phyloP scores from a whole-genome alignment of 2,888 invertebrate genomes.

The Cheilosia scutellata region DNA sequence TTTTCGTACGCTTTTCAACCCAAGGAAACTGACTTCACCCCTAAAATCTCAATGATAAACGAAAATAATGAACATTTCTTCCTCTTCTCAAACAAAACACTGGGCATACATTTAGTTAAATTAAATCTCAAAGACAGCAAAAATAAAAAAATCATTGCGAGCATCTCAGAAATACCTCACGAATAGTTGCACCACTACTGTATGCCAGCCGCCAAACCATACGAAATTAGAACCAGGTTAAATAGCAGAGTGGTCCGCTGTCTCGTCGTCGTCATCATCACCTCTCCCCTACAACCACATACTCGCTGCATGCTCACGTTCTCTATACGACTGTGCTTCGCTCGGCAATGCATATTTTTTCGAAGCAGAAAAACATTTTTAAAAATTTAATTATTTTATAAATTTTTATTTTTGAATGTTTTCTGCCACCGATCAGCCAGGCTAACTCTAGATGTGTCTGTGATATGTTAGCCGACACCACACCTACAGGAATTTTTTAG shows the following conservation, averaged over 20 bases:
- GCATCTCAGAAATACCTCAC: conserved; percentile 63
- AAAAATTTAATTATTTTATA: conserved; percentile 44
- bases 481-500: conserved; percentile 66
- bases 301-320: conserved; percentile 41
- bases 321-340: conserved; percentile 13
- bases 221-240: conserved; percentile 76
- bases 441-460: conserved; percentile 29
- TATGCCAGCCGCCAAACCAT: conserved; percentile 70
- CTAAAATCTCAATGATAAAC: conserved; percentile 75
- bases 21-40: conserved; percentile 74
- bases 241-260: conserved; percentile 68
- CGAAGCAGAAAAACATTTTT: conserved; percentile 28
- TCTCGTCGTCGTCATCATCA: conserved; percentile 61
- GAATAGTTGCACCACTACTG: conserved; percentile 71
- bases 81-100: conserved; percentile 47
- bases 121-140: conserved; percentile 53
- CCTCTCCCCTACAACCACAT: conserved; percentile 42
- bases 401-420: conserved; percentile 47
- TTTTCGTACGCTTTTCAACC: conserved; percentile 46
- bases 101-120: conserved; percentile 57
- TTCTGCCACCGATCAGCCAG: conserved; percentile 31
- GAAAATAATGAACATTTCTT: conserved; percentile 48
- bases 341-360: conserved; percentile 53
- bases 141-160: conserved; percentile 34
- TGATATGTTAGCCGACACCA: conserved; percentile 72